Evolutionary conservation across 1,140 invertebrate species (phyloP).

Genomic region (Trialeurodes vaporariorum): DNA sequence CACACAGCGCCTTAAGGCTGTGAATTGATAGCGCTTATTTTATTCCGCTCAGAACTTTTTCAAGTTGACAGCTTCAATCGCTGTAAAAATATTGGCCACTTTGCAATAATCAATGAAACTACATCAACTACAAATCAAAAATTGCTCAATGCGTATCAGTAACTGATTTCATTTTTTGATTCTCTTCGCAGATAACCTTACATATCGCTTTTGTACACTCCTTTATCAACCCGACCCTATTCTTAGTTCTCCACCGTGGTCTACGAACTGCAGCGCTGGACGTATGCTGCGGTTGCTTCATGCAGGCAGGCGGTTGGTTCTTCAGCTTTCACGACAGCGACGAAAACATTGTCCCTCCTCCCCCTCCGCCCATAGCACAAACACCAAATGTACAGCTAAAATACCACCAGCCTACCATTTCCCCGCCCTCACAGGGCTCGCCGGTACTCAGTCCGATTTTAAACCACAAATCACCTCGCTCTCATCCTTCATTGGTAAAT

Average conservation of each 20-base stretch:
- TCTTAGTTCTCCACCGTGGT: conserved; percentile 63
- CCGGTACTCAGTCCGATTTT: conserved; percentile 17
- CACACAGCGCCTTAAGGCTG: too few species aligned
- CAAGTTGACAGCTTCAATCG: too few species aligned
- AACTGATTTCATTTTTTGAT: too few species aligned
- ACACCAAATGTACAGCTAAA: conserved; percentile 24
- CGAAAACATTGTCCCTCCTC: conserved; percentile 37
- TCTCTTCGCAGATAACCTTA: conserved; percentile 71
- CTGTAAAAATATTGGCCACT: too few species aligned
- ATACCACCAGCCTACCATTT: conserved; percentile 4
- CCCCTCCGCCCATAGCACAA: conserved; percentile 30
- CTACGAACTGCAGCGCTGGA: conserved; percentile 55
- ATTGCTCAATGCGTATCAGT: too few species aligned
- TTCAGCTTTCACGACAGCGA: conserved; percentile 36
- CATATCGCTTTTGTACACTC: conserved; percentile 80
- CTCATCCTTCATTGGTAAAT: neutral
- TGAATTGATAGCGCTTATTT: too few species aligned
- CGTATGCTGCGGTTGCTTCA: conserved; percentile 57
- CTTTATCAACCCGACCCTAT: conserved; percentile 70
- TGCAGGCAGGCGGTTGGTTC: conserved; percentile 47
- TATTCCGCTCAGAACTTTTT: too few species aligned
- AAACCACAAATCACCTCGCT: conserved; percentile 13
- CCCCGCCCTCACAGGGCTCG: conserved; percentile 40
- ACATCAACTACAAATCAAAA: too few species aligned
- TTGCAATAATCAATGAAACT: too few species aligned